Percentiles rank a stretch among this genome's conserved stretches.
phyloP scores from a whole-genome alignment of 92 coral and sea anemone species.

The Porites divaricata region DNA sequence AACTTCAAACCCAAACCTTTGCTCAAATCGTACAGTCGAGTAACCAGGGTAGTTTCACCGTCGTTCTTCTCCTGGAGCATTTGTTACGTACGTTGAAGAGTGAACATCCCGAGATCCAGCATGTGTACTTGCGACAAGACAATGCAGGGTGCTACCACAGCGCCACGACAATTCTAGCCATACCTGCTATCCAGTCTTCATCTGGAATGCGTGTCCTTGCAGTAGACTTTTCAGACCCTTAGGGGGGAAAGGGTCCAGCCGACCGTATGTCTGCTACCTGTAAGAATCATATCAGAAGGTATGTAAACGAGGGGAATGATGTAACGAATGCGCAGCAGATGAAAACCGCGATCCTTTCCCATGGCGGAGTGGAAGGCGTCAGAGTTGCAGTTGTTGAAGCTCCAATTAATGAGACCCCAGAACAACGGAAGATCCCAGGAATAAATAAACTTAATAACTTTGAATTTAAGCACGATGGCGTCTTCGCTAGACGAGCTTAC shows the following conservation, averaged over 20 bases:
- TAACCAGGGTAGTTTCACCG: constrained; percentile 33
- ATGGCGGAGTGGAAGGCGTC: constrained; percentile 28
- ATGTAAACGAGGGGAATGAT: constrained; percentile 34
- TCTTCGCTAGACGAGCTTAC: constrained; percentile 48
- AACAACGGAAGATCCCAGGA: constrained; percentile 34
- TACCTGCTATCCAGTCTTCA: constrained; percentile 13
- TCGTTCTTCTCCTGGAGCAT: constrained; percentile 37
- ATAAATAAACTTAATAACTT: constrained; percentile 57
- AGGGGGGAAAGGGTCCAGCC: constrained; percentile 21
- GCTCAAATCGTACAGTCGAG: constrained; percentile 25
- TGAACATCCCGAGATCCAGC: constrained; percentile 14
- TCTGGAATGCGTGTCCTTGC: constrained; percentile 10
- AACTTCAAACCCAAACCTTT: constrained; percentile 35
- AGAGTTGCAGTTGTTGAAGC: constrained; percentile 21
- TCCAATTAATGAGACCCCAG: constrained; percentile 14
- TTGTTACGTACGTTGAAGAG: constrained; percentile 35
- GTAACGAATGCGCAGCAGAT: constrained; percentile 28
- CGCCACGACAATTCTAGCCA: constrained; percentile 16
- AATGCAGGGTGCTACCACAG: constrained; percentile 53
- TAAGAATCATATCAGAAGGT: constrained; percentile 18
- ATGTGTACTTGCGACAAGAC: constrained; percentile 27
- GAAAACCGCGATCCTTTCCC: constrained; percentile 24
- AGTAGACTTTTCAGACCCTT: constrained; percentile 28
- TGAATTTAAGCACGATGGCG: constrained; percentile 17
- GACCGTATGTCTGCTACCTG: constrained; percentile 28